Evolutionary conservation across 2,888 invertebrate genomes (phyloP), one percentile per base, ranked within the genome.

Genomic region (Limnephilus rhombicus): DNA sequence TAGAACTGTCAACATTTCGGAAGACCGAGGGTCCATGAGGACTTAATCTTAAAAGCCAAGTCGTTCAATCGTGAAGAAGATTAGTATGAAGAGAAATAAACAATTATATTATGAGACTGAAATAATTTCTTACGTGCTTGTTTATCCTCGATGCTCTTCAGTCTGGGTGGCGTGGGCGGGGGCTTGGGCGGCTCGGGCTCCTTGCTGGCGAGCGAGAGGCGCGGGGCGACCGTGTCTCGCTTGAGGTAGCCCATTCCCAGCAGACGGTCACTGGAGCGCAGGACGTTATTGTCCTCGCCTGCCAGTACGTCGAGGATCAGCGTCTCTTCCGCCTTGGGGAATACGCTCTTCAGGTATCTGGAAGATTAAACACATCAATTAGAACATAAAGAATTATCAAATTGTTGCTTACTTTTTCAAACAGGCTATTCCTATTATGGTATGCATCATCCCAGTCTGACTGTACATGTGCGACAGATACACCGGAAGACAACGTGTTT

Each of bases 261-360:
- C 18, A 99, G 96, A 94, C 97, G 97, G 94, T 98, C 98, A 15
- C 98, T 98, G 1, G 98, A 98, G 94, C 97, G 98, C 95, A 98
- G 98, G 12, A 99, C 98, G 95, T 98, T 99, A 95, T 98, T 98
- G 94, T 99, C 99, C 94, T 98, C 98, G 95, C 98, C 98, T 89
- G 98, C 97, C 90, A 98, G 95, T 83, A 98, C 96, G 94, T 99
- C 99, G 91, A 99, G 96, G 53, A 99, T 97, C 85, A 98, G 95
- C 37, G 98, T 98, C 95, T 99, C 99, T 94, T 99, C 99, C 0
- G 98, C 98, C 95, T 98, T 98, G 0, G 98, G 98, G 95, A 98
- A 99, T 94, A 99, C 97, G 94, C 98, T 98, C 95, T 99, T 99
- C 96, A 99, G 96, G 95, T 99, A 99, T 96, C 98, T 98, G 96